Percentiles rank a stretch among this genome's conserved stretches.
These are phyloP conservation scores for Listrodromus nycthemerus DNA, from an alignment of 2,888 invertebrate genomes.

Conservation along the genomic window DNA sequence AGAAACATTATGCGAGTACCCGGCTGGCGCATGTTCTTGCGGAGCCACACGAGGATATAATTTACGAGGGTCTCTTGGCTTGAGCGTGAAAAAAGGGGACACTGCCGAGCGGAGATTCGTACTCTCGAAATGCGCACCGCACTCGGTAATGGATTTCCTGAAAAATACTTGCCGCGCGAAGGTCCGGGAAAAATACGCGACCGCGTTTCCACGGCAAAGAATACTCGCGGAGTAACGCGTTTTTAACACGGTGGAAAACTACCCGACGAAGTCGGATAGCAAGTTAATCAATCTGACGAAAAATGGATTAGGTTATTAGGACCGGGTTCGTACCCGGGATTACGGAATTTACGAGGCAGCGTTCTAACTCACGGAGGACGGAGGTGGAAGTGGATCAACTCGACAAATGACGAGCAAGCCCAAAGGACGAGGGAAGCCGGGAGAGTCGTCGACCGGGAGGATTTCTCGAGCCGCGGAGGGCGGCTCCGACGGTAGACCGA, in stretches of 20 bases:
- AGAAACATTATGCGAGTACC: conserved; percentile 8
- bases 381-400: not conserved
- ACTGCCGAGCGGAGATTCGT: not conserved
- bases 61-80: not conserved
- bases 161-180: not conserved
- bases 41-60: conserved; percentile 28
- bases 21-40: not conserved
- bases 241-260: conserved; percentile 17
- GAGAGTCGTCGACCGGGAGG: conserved; percentile 44
- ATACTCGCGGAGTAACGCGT: conserved; percentile 18
- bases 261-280: not conserved
- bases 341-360: not conserved
- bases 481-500: not conserved
- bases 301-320: conserved; percentile 42
- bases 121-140: not conserved
- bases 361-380: not conserved
- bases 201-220: not conserved
- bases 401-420: conserved; percentile 12
- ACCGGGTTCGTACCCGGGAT: not conserved
- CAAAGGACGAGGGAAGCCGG: conserved; percentile 21
- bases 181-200: not conserved
- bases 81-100: conserved; percentile 5
- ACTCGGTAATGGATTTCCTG: conserved; percentile 21
- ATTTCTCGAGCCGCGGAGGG: conserved; percentile 37
- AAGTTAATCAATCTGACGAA: conserved; percentile 33